Conservation (phyloP, 2,888 invertebrate species). For the Morpho helenor region DNA sequence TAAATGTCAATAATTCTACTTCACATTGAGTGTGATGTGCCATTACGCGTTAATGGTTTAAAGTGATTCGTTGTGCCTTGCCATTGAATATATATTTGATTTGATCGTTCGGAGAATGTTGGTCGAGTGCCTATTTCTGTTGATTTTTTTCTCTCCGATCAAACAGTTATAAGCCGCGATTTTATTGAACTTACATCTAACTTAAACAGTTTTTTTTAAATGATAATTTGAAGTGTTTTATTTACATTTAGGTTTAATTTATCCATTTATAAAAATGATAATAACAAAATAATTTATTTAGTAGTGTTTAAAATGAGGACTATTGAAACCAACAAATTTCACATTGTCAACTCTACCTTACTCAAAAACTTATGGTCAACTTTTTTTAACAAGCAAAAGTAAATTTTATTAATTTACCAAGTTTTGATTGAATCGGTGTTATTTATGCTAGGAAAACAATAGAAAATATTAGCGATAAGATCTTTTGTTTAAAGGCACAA, state of each 20-base stretch:
- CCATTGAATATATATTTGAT: constrained; percentile 20
- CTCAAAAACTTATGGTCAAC: background rate
- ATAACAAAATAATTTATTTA: too few species aligned
- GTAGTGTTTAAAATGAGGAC: too few species aligned
- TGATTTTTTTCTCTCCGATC: constrained; percentile 33
- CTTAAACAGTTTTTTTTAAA: constrained; percentile 1
- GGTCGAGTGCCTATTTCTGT: constrained; percentile 39
- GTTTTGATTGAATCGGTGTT: constrained; percentile 1
- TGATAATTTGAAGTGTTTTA: background rate
- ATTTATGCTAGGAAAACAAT: constrained; percentile 2
- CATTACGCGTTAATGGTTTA: constrained; percentile 14
- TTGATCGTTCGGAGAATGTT: constrained; percentile 32
- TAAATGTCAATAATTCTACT: constrained; percentile 11
- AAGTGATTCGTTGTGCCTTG: constrained; percentile 12
- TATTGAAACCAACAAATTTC: background rate
- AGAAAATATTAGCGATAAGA: constrained; percentile 8
- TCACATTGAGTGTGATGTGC: constrained; percentile 12
- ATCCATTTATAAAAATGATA: background rate
- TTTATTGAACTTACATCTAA: constrained; percentile 16
- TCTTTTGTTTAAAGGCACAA: constrained; percentile 7
- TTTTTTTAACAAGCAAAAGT: background rate
- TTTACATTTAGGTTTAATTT: constrained; percentile 2
- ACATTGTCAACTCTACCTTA: background rate
- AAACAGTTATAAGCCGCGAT: constrained; percentile 21
- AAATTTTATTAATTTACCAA: constrained; percentile 9